These are phyloP conservation scores for Bombus fervidus DNA, from an alignment of 1,140 invertebrate genomes.

Conservation along the genomic window DNA sequence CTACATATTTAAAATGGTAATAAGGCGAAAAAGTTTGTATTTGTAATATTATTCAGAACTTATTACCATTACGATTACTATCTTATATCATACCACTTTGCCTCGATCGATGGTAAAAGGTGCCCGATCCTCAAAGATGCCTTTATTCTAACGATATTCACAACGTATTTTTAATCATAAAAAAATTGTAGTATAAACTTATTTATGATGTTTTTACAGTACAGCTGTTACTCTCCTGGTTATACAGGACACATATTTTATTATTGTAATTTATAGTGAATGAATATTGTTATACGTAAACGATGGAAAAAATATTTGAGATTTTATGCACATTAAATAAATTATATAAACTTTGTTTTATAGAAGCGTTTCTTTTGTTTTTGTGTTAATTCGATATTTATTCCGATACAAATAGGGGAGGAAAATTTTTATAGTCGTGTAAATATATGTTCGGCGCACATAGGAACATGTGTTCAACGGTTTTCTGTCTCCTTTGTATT, in stretches of 20 bases:
- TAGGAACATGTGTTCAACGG: not conserved
- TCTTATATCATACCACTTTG: not conserved
- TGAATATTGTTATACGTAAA: constrained; percentile 46
- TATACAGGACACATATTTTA: constrained; percentile 74
- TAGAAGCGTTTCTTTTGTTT: not conserved
- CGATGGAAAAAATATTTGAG: constrained; percentile 38
- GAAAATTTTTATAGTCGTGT: not conserved
- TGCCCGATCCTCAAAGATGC: not conserved
- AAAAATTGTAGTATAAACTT: constrained; percentile 36
- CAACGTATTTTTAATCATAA: not conserved
- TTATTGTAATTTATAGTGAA: constrained; percentile 68
- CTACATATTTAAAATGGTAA: not conserved
- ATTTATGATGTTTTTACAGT: constrained; percentile 63
- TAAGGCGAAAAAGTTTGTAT: not conserved
- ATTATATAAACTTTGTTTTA: constrained; percentile 60
- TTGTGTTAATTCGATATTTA: not conserved
- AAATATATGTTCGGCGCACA: not conserved
- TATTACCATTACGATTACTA: not conserved
- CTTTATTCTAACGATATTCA: not conserved
- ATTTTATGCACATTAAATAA: constrained; percentile 57
- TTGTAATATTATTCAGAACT: not conserved
- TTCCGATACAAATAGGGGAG: not conserved
- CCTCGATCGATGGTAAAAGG: not conserved
- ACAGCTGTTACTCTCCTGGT: constrained; percentile 69
- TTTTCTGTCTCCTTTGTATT: not conserved